phyloP scores from a whole-genome alignment of 2,888 invertebrate species.

The Onthophagus sagittarius region DNA sequence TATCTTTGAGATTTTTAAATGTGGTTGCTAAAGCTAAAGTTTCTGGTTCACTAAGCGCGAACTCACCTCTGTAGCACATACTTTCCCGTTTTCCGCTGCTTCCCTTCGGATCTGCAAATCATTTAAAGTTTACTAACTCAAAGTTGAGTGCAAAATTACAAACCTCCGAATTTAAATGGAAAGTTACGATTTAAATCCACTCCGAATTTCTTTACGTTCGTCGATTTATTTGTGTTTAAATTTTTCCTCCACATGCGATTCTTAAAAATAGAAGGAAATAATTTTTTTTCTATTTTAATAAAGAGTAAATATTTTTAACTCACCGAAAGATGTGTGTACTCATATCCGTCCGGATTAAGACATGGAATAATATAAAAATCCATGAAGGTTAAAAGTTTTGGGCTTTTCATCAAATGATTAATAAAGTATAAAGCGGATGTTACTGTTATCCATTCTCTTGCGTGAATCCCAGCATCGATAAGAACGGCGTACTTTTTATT shows the following conservation, averaged over 20 bases:
- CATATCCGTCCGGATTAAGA: conserved; percentile 35
- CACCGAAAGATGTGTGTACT: conserved; percentile 31
- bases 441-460: conserved; percentile 33
- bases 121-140: conserved; percentile 22
- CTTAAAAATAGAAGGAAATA: conserved; percentile 21
- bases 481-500: conserved; percentile 23
- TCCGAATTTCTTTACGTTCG: conserved; percentile 24
- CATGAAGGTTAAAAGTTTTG: conserved; percentile 25
- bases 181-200: conserved; percentile 36
- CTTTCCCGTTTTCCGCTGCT: conserved; percentile 28
- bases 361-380: conserved; percentile 34
- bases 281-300: neutral
- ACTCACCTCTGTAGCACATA: conserved; percentile 28
- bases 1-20: conserved; percentile 24
- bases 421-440: conserved; percentile 32
- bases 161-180: conserved; percentile 29
- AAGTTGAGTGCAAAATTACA: neutral
- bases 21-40: conserved; percentile 32
- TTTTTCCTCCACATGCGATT: conserved; percentile 32
- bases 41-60: conserved; percentile 36
- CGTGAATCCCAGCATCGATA: conserved; percentile 33
- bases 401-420: conserved; percentile 25
- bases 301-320: neutral
- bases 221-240: conserved; percentile 27
- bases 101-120: conserved; percentile 17